These are phyloP conservation scores for Lepilemur septentrionalis DNA, from an alignment of 2,797 vertebrate species.

Conservation along the genomic window DNA sequence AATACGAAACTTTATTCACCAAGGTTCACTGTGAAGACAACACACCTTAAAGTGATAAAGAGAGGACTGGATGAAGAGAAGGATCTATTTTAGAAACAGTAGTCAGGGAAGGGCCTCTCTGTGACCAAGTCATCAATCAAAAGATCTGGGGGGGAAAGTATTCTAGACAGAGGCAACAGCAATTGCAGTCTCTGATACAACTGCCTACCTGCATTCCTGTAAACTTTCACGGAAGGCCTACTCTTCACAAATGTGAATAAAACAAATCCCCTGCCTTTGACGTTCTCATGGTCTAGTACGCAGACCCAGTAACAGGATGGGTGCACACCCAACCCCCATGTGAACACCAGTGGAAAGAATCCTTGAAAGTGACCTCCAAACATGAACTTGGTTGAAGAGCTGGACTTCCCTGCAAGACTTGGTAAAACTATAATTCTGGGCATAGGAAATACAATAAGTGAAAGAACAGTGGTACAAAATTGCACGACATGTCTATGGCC, in stretches of 20 bases:
- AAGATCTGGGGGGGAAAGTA: neutral
- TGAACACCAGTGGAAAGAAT: neutral
- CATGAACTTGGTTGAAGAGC: neutral
- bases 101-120: neutral
- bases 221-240: neutral
- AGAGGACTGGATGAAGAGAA: neutral
- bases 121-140: neutral
- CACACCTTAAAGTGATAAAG: neutral
- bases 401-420: neutral
- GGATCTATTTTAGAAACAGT: neutral
- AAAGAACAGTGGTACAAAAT: neutral
- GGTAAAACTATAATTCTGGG: neutral
- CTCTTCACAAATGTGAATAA: neutral
- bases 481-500: neutral
- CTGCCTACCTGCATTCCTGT: neutral
- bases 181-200: rapidly evolving
- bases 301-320: neutral
- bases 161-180: neutral
- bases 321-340: neutral
- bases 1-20: neutral
- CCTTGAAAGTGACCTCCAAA: neutral
- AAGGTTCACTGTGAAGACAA: neutral
- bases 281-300: neutral
- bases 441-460: neutral
- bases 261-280: neutral